A percentile compares a stretch with the other conserved stretches of the same genome.
Conservation (phyloP, 2,797 vertebrate genomes). For the Todus mexicanus region DNA sequence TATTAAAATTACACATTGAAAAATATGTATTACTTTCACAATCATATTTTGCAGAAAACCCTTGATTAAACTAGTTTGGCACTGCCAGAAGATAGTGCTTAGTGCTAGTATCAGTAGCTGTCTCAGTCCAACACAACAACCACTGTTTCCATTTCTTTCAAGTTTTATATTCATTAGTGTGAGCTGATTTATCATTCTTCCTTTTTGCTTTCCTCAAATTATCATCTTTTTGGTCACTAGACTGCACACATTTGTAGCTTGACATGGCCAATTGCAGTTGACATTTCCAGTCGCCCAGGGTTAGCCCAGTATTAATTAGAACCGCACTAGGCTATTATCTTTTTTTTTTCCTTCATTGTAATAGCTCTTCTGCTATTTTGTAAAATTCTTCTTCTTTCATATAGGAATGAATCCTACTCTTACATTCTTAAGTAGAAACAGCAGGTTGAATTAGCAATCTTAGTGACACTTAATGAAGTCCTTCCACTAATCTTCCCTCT, state of each 20-base stretch:
- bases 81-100: background rate
- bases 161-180: background rate
- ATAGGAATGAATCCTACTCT: background rate
- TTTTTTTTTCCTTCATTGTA: background rate
- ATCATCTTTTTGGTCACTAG: background rate
- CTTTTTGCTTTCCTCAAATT: background rate
- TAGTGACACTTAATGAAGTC: background rate
- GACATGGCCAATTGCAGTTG: background rate
- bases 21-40: conserved; percentile 4
- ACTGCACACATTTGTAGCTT: background rate
- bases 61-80: background rate
- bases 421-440: background rate
- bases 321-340: background rate
- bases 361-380: background rate
- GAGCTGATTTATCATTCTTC: background rate
- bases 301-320: conserved; percentile 48
- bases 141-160: background rate
- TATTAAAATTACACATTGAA: background rate
- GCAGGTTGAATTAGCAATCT: background rate
- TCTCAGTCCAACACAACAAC: background rate
- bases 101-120: background rate
- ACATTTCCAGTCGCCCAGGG: background rate
- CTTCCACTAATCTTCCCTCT: background rate
- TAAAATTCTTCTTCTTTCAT: background rate
- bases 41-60: background rate